A percentile compares a stretch with the other conserved stretches of the same genome.
Conservation (phyloP, 2,888 invertebrate species). For the Nemurella pictetii region DNA sequence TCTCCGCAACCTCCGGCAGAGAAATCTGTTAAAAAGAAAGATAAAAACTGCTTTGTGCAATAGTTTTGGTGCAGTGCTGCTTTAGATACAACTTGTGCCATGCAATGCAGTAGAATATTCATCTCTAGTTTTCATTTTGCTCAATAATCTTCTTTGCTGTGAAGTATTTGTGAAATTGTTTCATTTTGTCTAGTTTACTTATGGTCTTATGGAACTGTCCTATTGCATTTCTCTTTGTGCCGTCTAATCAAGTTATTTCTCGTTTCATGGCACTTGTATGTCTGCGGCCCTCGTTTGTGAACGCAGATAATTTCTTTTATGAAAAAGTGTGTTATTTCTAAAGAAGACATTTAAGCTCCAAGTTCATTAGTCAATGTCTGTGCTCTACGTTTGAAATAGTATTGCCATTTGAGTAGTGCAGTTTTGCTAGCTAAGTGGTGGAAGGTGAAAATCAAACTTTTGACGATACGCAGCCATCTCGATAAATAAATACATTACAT, state of each 20-base stretch:
- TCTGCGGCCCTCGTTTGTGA: background rate
- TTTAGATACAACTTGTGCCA: no score
- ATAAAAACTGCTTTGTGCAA: slow-evolving; percentile 16
- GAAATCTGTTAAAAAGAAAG: background rate
- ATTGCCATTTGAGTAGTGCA: background rate
- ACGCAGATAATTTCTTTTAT: background rate
- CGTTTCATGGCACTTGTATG: background rate
- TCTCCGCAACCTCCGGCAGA: background rate
- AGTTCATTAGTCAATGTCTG: background rate
- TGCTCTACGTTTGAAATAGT: background rate
- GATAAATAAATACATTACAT: background rate
- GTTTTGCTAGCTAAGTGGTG: background rate
- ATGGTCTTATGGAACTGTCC: background rate
- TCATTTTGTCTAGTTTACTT: background rate
- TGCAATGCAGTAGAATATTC: no score
- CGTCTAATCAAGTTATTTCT: background rate
- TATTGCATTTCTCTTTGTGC: background rate
- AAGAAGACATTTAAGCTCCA: background rate
- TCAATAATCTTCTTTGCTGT: background rate
- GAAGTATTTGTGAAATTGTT: background rate
- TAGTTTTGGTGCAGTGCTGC: no score
- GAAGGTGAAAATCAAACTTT: background rate
- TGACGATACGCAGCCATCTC: background rate
- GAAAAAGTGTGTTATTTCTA: background rate
- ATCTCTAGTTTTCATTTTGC: no score